A percentile compares a stretch with the other conserved stretches of the same genome.
Evolutionary conservation across 2,888 invertebrate genomes (phyloP).

Genomic region (Eristalis arbustorum): DNA sequence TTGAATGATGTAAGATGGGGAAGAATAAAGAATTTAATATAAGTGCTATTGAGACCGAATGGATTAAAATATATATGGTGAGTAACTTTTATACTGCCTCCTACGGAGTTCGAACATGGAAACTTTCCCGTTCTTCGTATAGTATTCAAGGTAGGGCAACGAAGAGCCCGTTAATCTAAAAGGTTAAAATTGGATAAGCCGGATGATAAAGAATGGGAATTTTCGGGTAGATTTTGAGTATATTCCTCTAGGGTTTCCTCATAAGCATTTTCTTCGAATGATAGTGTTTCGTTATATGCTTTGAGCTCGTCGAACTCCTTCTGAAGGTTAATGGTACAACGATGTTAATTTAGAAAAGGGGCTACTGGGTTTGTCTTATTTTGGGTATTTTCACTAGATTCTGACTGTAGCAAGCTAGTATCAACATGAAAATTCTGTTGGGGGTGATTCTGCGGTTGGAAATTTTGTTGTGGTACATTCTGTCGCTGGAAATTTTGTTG

Average conservation of each 20-base stretch:
- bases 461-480: too few relatives aligned
- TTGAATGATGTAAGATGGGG: neutral
- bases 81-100: neutral
- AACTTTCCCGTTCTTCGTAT: slow-evolving; percentile 18
- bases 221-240: neutral
- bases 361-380: too few relatives aligned
- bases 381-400: too few relatives aligned
- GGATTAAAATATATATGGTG: slow-evolving; percentile 20
- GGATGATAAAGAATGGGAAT: neutral
- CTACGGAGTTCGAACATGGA: neutral
- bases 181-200: neutral
- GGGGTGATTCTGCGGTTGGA: too few relatives aligned
- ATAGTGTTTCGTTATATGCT: neutral
- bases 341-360: neutral
- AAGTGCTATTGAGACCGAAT: slow-evolving; percentile 7
- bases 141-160: slow-evolving; percentile 14
- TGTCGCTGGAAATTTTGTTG: too few relatives aligned
- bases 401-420: too few relatives aligned
- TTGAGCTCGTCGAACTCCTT: neutral
- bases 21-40: neutral
- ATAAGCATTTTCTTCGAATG: neutral
- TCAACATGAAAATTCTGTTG: too few relatives aligned
- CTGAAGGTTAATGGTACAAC: neutral
- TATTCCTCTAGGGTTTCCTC: neutral
- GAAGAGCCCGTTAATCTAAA: neutral